Evolutionary conservation across 2,888 invertebrate genomes (phyloP).

Genomic region (Teinopalpus imperialis): DNA sequence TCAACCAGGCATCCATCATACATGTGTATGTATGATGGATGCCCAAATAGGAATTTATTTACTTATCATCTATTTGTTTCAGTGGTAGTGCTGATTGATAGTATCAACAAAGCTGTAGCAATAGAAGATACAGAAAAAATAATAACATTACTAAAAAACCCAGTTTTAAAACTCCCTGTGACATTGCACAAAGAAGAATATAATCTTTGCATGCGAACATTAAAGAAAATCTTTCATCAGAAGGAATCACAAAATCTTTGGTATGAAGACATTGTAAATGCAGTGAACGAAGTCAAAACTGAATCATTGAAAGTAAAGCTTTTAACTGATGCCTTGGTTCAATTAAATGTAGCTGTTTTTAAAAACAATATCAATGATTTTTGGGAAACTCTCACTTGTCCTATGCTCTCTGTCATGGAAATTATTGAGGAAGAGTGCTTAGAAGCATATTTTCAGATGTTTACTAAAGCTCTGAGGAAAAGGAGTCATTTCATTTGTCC

Average conservation of each 20-base stretch:
- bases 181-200: constrained; percentile 71
- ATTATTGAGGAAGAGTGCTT: constrained; percentile 59
- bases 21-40: no score
- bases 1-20: no score
- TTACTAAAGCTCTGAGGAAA: constrained; percentile 68
- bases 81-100: constrained; percentile 81
- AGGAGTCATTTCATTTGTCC: constrained; percentile 68
- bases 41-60: no score
- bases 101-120: constrained; percentile 82
- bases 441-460: constrained; percentile 73
- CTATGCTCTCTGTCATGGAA: constrained; percentile 46
- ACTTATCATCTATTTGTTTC: constrained; percentile 37
- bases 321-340: constrained; percentile 66
- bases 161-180: constrained; percentile 65
- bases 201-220: constrained; percentile 75
- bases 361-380: constrained; percentile 65
- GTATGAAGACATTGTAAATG: constrained; percentile 80
- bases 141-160: constrained; percentile 69
- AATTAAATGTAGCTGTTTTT: constrained; percentile 64
- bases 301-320: constrained; percentile 77
- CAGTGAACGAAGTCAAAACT: constrained; percentile 66
- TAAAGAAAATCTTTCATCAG: constrained; percentile 71
- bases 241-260: constrained; percentile 82
- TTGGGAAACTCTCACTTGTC: constrained; percentile 56
- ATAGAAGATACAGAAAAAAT: constrained; percentile 75